phyloP scores from a whole-genome alignment of 2,797 vertebrate species.

The Pangasius macronema region DNA sequence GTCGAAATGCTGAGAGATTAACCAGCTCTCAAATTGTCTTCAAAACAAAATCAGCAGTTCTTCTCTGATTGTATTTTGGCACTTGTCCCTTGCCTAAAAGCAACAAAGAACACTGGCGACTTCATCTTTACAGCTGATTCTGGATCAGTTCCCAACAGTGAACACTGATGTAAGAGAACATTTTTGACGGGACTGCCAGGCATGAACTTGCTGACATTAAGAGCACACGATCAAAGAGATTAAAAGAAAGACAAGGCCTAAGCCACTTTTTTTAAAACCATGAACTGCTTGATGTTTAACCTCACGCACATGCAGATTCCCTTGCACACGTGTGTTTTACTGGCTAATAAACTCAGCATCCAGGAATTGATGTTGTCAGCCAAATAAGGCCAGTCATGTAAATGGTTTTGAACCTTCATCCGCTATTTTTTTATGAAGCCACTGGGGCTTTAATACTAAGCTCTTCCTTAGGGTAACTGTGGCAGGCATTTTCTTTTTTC shows the following conservation, averaged over 20 bases:
- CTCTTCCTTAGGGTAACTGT: slow-evolving; percentile 35
- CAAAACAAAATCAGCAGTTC: neutral
- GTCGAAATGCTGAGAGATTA: neutral
- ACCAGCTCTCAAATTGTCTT: neutral
- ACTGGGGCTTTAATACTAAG: slow-evolving; percentile 51
- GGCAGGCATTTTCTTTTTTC: slow-evolving; percentile 47
- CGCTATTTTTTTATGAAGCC: slow-evolving; percentile 44
- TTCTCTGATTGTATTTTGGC: slow-evolving; percentile 16
- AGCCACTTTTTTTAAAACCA: neutral
- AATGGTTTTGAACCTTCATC: slow-evolving; percentile 17
- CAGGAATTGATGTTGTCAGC: slow-evolving; percentile 57
- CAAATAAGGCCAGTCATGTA: slow-evolving; percentile 60
- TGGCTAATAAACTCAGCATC: slow-evolving; percentile 52
- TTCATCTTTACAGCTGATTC: slow-evolving; percentile 1
- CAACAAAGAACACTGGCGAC: neutral
- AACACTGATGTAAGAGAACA: slow-evolving; percentile 6
- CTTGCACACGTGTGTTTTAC: slow-evolving; percentile 56
- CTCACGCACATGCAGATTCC: slow-evolving; percentile 40
- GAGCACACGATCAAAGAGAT: slow-evolving; percentile 1
- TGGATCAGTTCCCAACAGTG: neutral
- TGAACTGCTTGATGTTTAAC: slow-evolving; percentile 22
- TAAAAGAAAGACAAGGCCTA: neutral
- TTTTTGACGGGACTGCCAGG: neutral
- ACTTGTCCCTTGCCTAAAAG: neutral
- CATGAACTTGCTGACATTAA: slow-evolving; percentile 1